phyloP scores from a whole-genome alignment of 2,888 invertebrate genomes.

The Ectropis crepuscularia region DNA sequence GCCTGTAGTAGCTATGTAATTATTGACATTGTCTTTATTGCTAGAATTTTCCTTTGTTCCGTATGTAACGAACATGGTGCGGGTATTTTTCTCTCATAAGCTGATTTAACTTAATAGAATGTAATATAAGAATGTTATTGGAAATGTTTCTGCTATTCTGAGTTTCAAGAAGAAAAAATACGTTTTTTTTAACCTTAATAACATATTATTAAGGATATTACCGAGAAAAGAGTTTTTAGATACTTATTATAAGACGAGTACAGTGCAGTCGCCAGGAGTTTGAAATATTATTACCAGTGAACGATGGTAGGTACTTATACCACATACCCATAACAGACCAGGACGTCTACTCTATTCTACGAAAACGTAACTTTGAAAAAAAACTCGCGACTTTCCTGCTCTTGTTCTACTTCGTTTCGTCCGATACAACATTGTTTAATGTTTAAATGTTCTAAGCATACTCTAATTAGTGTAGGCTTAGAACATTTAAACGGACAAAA shows the following conservation, averaged over 20 bases:
- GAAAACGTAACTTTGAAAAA: too few species aligned
- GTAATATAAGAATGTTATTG: constrained; percentile 28
- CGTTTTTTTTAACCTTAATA: background rate
- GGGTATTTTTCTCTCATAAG: constrained; percentile 36
- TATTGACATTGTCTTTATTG: constrained; percentile 43
- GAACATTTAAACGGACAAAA: too few species aligned
- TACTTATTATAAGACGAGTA: background rate
- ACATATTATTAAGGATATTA: background rate
- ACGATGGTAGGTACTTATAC: too few species aligned
- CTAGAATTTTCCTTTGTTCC: constrained; percentile 40
- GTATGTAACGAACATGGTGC: constrained; percentile 18
- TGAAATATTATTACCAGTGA: too few species aligned
- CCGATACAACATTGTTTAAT: too few species aligned
- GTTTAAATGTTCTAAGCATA: too few species aligned
- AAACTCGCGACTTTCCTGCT: too few species aligned
- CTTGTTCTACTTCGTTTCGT: too few species aligned
- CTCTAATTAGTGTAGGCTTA: too few species aligned
- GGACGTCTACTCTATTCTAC: too few species aligned
- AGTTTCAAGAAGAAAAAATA: constrained; percentile 15
- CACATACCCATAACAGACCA: too few species aligned
- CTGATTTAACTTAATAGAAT: constrained; percentile 36
- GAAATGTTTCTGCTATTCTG: constrained; percentile 24
- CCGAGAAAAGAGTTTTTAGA: background rate
- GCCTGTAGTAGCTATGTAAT: constrained; percentile 33
- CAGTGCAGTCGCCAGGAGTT: too few species aligned